These are phyloP conservation scores for Orthosia cruda DNA, from an alignment of 2,888 invertebrate genomes.

Conservation along the genomic window DNA sequence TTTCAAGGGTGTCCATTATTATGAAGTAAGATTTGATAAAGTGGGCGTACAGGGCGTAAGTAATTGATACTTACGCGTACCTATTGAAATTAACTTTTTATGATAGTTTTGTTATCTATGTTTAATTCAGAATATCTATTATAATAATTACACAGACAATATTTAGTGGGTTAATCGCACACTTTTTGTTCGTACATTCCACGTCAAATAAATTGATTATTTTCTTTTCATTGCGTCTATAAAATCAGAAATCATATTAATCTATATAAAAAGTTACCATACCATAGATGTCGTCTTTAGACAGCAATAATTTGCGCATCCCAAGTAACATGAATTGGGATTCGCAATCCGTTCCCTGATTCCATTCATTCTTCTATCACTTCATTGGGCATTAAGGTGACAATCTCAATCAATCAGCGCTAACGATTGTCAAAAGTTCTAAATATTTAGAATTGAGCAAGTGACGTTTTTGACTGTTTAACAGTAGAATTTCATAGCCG, in stretches of 20 bases:
- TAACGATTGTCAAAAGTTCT: too few relatives aligned
- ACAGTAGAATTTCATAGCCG: too few relatives aligned
- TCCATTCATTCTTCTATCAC: too few relatives aligned
- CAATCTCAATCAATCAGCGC: too few relatives aligned
- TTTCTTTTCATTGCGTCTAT: not conserved
- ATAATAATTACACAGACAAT: not conserved
- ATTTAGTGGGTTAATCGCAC: not conserved
- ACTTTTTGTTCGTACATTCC: not conserved
- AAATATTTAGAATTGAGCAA: too few relatives aligned
- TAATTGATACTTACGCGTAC: conserved; percentile 2
- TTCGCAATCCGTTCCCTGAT: too few relatives aligned
- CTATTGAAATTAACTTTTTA: not conserved
- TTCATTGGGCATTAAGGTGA: too few relatives aligned
- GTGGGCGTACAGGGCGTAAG: conserved; percentile 6
- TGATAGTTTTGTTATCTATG: not conserved
- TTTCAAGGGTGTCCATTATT: not conserved
- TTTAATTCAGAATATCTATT: not conserved
- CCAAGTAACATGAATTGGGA: too few relatives aligned
- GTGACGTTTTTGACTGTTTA: too few relatives aligned
- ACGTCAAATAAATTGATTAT: not conserved
- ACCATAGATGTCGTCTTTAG: too few relatives aligned
- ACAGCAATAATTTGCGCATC: too few relatives aligned
- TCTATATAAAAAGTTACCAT: too few relatives aligned
- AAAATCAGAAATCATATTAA: not conserved
- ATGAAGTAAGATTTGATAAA: not conserved